Conservation (phyloP, 2,888 invertebrate genomes). For the Sthenelais limicola region DNA sequence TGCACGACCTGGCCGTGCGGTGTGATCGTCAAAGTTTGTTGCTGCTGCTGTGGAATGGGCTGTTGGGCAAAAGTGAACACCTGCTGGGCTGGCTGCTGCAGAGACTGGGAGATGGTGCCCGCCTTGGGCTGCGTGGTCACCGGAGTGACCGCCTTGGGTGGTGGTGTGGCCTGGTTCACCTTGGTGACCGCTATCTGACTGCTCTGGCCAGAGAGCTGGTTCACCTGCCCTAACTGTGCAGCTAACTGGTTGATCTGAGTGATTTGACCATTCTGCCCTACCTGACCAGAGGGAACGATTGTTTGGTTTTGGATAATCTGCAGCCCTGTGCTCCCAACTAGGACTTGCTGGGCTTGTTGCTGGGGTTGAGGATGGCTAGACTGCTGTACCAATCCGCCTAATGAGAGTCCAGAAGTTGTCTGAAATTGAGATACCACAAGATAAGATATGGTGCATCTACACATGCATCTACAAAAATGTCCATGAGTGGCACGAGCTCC, state of each 20-base stretch:
- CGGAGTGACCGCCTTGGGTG: constrained; percentile 46
- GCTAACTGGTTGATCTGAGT: constrained; percentile 7
- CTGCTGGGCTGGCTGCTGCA: constrained; percentile 19
- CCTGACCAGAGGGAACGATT: constrained; percentile 6
- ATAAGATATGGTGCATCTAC: too few relatives aligned
- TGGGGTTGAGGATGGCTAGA: neutral
- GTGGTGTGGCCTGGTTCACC: constrained; percentile 21
- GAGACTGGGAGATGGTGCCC: constrained; percentile 25
- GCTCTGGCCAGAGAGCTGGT: too few relatives aligned
- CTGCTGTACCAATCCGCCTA: too few relatives aligned
- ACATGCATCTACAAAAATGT: too few relatives aligned
- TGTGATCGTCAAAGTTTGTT: neutral
- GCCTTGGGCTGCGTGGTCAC: constrained; percentile 37
- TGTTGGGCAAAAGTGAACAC: constrained; percentile 21
- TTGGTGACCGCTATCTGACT: too few relatives aligned
- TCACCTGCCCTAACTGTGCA: constrained; percentile 18
- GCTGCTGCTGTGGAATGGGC: constrained; percentile 36
- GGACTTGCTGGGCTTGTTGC: neutral
- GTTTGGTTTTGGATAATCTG: constrained; percentile 15
- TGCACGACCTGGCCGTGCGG: constrained; percentile 25
- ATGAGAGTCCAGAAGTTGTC: too few relatives aligned
- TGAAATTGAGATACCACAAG: too few relatives aligned
- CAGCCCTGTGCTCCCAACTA: constrained; percentile 4
- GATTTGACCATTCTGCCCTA: constrained; percentile 9
- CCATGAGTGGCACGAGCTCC: too few relatives aligned